A percentile compares a stretch with the other conserved stretches of the same genome.
These are phyloP conservation scores for Peromyscus melanophrys DNA, from an alignment of 2,797 vertebrate genomes.

Conservation along the genomic window DNA sequence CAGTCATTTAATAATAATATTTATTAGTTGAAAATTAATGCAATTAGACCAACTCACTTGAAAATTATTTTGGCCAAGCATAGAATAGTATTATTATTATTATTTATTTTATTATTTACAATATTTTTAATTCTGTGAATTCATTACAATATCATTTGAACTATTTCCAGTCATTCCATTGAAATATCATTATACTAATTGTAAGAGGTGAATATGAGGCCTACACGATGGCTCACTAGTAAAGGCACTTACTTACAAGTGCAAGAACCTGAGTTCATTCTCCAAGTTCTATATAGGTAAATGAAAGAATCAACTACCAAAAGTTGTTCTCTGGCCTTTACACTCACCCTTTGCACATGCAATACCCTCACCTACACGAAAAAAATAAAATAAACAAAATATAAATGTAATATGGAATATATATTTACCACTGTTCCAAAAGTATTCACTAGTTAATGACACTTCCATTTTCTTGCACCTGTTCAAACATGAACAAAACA, in stretches of 20 bases:
- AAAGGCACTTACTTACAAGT: too few species aligned
- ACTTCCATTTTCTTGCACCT: neutral
- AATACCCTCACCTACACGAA: neutral
- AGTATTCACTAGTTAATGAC: neutral
- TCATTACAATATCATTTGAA: neutral
- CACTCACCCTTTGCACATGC: neutral
- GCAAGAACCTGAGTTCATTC: too few species aligned
- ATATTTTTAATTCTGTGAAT: neutral
- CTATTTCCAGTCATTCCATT: neutral
- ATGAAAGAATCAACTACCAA: neutral
- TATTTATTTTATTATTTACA: constrained; percentile 1
- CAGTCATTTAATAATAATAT: neutral
- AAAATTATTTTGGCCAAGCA: neutral
- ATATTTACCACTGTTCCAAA: neutral
- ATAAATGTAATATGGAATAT: neutral
- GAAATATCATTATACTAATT: neutral
- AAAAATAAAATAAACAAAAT: neutral
- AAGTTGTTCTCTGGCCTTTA: neutral
- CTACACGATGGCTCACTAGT: too few species aligned
- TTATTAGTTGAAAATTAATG: neutral
- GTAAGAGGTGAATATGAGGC: neutral
- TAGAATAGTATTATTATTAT: neutral
- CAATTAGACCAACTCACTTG: neutral
- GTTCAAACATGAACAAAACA: neutral
- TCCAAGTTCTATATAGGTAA: neutral